phyloP scores from a whole-genome alignment of 64 coral and sea anemone genomes.

The Porites lutea region DNA sequence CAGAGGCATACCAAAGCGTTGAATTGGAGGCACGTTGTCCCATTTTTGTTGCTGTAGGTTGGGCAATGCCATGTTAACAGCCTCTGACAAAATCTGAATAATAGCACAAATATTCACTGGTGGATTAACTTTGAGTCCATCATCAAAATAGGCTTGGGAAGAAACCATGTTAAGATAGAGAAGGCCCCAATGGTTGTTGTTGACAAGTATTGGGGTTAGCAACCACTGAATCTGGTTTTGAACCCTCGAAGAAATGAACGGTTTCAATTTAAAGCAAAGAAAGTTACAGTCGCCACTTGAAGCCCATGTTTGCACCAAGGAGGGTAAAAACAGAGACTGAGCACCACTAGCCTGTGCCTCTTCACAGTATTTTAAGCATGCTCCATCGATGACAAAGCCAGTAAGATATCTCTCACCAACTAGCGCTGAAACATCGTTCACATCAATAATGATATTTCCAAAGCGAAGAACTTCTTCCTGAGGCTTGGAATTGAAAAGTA shows the following conservation, averaged over 20 bases:
- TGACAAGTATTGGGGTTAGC: slow-evolving; percentile 30
- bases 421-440: slow-evolving; percentile 3
- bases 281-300: not conserved
- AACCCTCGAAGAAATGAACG: not conserved
- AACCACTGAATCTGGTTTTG: not conserved
- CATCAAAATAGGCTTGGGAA: not conserved
- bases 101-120: not conserved
- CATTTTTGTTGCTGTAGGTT: not conserved
- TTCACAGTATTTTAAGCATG: slow-evolving; percentile 28
- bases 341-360: not conserved
- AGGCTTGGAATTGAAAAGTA: slow-evolving; percentile 10
- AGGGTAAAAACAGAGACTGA: not conserved
- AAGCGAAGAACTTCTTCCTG: not conserved
- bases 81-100: not conserved
- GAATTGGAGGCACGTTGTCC: not conserved
- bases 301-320: not conserved
- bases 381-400: slow-evolving; percentile 32
- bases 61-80: too few species aligned
- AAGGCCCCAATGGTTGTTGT: slow-evolving; percentile 43
- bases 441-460: not conserved
- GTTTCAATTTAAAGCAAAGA: not conserved
- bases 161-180: slow-evolving; percentile 10
- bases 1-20: slow-evolving; percentile 10
- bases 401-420: slow-evolving; percentile 19
- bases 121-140: not conserved